Base-by-base conservation (phyloP, 1,140 invertebrate species). In the Plodia interpunctella region DNA sequence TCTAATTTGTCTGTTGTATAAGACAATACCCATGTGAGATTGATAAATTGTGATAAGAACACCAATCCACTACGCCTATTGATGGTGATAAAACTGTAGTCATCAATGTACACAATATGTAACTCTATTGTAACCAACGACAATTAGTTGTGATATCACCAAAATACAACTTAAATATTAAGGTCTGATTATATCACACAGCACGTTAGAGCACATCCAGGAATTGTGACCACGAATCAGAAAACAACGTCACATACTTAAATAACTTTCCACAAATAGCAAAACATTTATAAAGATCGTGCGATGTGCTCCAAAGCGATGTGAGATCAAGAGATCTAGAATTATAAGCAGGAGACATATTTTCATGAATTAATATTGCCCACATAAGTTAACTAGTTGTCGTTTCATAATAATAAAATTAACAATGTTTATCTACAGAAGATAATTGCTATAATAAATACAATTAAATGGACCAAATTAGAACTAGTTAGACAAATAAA, bases 321-420 rank as follows among this genome's bases (percentile, higher is more conserved):
- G 54, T 49, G 28, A 28, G 53, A 18, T 53, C 17, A 49, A 55
- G 54, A 25, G 21, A 66, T 59, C 30, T 59, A 60, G 28, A 49
- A 4, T 57, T 63, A 50, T 63, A 70, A 72, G 68, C 72, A 86
- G 86, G 86, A 88, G 86, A 88, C 86, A 88, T 88, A 88, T 87
- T 87, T 88, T 88, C 74, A 74, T 72, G 75, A 83, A 81, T 70
- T 73, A 78, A 75, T 60, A 88, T 87, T 88, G 86, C 86, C 86
- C 86, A 88, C 86, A 87, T 81, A 81, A 19, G 11, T 53, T 53
- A 53, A 53, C 51, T 25, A 13, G 19, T 3, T 9, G 8, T 3
- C 32, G 8, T 51, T 49, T 51, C 49, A 51, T 18, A 51, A 51
- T 10, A 35, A 13, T 35, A 35, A 35, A 11, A 35, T 8, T 51